phyloP scores from a whole-genome alignment of 2,113 vertebrate species.

The Lates calcarifer region DNA sequence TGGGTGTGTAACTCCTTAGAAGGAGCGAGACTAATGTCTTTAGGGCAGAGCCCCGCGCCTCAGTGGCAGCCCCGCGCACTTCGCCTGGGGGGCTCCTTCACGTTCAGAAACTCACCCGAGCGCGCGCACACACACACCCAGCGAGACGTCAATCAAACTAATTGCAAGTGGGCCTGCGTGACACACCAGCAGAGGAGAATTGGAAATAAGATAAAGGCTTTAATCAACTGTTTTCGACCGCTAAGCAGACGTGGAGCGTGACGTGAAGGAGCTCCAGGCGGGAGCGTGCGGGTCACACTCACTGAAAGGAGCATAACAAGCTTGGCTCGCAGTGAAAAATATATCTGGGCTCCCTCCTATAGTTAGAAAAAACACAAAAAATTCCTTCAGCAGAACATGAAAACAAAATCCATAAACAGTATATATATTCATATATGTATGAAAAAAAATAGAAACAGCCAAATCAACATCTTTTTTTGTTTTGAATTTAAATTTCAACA shows the following conservation, averaged over 20 bases:
- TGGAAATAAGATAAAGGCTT: conserved; percentile 66
- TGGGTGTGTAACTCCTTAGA: conserved; percentile 10
- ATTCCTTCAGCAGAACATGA: conserved; percentile 74
- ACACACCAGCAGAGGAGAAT: conserved; percentile 36
- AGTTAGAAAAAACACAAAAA: conserved; percentile 17
- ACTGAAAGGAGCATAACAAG: conserved; percentile 46
- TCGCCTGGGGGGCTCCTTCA: conserved; percentile 57
- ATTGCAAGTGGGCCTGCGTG: conserved; percentile 46
- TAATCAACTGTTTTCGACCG: conserved; percentile 51
- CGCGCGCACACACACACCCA: conserved; percentile 7
- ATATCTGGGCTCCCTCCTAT: conserved; percentile 17
- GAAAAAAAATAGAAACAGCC: conserved; percentile 37
- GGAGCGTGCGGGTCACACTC: conserved; percentile 40
- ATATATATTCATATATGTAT: conserved; percentile 31
- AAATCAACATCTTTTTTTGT: conserved; percentile 55
- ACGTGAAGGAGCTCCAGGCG: conserved; percentile 51
- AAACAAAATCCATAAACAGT: conserved; percentile 63
- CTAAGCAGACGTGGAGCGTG: conserved; percentile 28
- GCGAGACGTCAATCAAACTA: conserved; percentile 59
- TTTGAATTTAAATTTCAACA: conserved; percentile 63
- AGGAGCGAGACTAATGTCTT: not conserved
- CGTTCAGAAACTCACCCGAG: not conserved
- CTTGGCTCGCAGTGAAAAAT: conserved; percentile 26
- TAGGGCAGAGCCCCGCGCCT: conserved; percentile 13
- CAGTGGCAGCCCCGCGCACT: conserved; percentile 30